A percentile compares a stretch with the other conserved stretches of the same genome.
phyloP scores from a whole-genome alignment of 2,888 invertebrate species.

The Drosophila ustulata region DNA sequence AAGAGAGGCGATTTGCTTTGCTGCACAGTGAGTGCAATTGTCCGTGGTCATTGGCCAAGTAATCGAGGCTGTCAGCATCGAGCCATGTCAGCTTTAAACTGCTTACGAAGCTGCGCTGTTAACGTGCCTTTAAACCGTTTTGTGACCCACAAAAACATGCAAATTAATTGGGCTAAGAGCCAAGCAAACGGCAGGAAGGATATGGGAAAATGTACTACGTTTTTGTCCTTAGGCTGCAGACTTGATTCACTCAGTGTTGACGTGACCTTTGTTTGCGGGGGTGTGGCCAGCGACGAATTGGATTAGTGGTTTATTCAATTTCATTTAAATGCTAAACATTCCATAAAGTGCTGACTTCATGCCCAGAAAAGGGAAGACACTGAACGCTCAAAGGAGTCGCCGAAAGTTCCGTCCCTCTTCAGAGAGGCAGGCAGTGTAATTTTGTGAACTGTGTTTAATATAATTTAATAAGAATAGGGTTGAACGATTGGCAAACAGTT shows the following conservation, averaged over 20 bases:
- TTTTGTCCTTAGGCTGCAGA: not conserved
- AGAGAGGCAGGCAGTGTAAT: not conserved
- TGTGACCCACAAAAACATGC: constrained; percentile 51
- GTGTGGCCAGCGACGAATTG: constrained; percentile 59
- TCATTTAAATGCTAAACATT: constrained; percentile 75
- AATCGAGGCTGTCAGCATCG: constrained; percentile 39
- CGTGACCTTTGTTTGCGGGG: constrained; percentile 48
- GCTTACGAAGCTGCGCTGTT: constrained; percentile 19
- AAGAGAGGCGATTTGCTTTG: constrained; percentile 11
- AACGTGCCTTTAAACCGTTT: constrained; percentile 49
- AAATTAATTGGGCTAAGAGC: constrained; percentile 63
- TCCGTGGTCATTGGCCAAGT: constrained; percentile 27
- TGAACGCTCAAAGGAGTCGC: constrained; percentile 14
- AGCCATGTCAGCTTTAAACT: constrained; percentile 21
- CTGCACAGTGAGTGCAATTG: constrained; percentile 22
- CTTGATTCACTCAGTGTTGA: constrained; percentile 1
- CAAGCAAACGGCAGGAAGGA: constrained; percentile 13
- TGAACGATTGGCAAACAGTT: constrained; percentile 20
- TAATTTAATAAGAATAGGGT: constrained; percentile 27
- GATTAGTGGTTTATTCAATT: constrained; percentile 76
- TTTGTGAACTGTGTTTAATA: constrained; percentile 16
- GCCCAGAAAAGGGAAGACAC: constrained; percentile 23
- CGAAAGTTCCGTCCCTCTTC: not conserved
- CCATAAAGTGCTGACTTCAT: constrained; percentile 47
- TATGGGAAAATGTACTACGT: constrained; percentile 43